A percentile compares a stretch with the other conserved stretches of the same genome.
phyloP scores from a whole-genome alignment of 2,113 vertebrate genomes.

The Paramisgurnus dabryanus region DNA sequence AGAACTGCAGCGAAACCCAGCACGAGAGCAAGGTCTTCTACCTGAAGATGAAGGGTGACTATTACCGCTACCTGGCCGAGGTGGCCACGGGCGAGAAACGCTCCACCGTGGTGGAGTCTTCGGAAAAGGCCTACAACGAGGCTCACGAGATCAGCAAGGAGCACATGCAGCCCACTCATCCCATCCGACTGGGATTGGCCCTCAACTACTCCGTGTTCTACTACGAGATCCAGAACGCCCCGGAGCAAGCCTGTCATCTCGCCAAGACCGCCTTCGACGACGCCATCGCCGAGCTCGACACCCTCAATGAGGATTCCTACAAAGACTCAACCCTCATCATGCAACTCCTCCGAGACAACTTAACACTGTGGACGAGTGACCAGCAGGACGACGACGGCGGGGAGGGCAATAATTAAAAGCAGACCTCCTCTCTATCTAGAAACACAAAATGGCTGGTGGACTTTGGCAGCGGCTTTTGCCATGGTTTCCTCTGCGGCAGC shows the following conservation, averaged over 20 bases:
- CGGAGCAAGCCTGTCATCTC: conserved; percentile 98
- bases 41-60: conserved; percentile 99
- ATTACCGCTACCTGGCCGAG: conserved; percentile 97
- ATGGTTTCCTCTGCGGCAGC: conserved; percentile 90
- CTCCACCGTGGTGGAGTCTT: conserved; percentile 93
- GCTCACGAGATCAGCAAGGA: conserved; percentile 99
- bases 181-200: conserved; percentile 93
- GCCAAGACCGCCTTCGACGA: conserved; percentile 99
- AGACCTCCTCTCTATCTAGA: conserved; percentile 48
- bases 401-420: conserved; percentile 95
- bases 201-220: conserved; percentile 99
- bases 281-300: conserved; percentile 99
- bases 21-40: conserved; percentile 99
- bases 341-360: conserved; percentile 99
- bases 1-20: conserved; percentile 98
- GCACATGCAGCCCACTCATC: conserved; percentile 99
- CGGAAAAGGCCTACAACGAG: conserved; percentile 97
- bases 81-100: conserved; percentile 97
- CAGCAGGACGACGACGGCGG: conserved; percentile 98
- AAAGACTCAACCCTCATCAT: conserved; percentile 99
- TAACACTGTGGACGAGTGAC: conserved; percentile 99
- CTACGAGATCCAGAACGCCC: conserved; percentile 99
- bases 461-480: conserved; percentile 94
- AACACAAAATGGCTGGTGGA: conserved; percentile 75
- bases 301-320: conserved; percentile 99